Evolutionary conservation across 2,113 vertebrate species (phyloP).

Genomic region (Burhinus bistriatus): DNA sequence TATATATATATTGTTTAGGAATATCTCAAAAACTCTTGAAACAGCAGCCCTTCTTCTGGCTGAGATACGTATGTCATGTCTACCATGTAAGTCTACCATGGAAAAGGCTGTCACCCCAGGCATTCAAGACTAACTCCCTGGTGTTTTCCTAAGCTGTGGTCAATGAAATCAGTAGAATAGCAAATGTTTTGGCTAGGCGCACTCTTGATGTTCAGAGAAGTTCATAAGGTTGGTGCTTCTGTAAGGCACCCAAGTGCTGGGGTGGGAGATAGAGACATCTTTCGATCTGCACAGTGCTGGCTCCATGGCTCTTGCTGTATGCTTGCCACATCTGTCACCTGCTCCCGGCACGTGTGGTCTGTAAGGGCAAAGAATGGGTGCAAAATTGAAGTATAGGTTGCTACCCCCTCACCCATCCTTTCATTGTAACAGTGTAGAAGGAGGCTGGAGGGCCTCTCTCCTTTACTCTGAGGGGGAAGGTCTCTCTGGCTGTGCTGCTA

Average conservation of each 20-base stretch:
- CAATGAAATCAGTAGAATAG: background rate
- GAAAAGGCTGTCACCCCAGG: background rate
- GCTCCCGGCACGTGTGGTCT: rapidly evolving
- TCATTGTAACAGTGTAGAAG: background rate
- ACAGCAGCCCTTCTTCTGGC: background rate
- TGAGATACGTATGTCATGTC: background rate
- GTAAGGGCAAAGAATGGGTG: background rate
- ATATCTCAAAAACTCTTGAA: background rate
- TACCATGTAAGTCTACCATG: background rate
- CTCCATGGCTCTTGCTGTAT: background rate
- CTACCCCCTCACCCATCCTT: too few species aligned
- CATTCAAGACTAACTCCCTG: background rate
- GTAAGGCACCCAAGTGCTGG: background rate
- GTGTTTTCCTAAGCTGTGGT: background rate
- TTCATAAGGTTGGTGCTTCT: background rate
- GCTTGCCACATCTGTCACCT: background rate
- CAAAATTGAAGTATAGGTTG: background rate
- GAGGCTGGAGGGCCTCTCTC: background rate
- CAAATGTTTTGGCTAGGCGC: background rate
- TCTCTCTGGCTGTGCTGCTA: background rate
- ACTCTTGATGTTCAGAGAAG: background rate
- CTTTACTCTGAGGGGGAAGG: background rate
- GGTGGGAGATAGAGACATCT: background rate
- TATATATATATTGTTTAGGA: background rate
- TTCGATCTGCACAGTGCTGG: background rate